Evolutionary conservation across 1,140 invertebrate genomes (phyloP).

Genomic region (Platorchestia sp.): DNA sequence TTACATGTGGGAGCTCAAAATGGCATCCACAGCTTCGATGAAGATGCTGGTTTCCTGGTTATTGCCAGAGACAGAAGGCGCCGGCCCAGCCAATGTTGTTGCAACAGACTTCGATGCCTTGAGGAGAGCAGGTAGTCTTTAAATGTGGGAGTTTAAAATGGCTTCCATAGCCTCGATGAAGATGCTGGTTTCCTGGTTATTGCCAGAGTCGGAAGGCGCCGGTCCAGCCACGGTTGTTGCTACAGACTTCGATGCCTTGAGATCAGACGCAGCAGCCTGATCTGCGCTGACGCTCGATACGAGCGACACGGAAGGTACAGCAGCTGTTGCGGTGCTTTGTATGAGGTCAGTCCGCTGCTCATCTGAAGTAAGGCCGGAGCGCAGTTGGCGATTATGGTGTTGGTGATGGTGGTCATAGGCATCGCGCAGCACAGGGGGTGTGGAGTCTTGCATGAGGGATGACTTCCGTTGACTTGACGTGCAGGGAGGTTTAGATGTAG

Average conservation of each 20-base stretch:
- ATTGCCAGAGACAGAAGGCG: constrained; percentile 58
- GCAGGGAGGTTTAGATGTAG: not conserved
- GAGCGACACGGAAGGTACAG: constrained; percentile 43
- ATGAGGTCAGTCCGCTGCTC: not conserved
- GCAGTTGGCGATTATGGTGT: not conserved
- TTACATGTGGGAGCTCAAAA: constrained; percentile 66
- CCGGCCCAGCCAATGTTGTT: not conserved
- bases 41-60: constrained; percentile 67
- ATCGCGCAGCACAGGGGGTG: not conserved
- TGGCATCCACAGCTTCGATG: constrained; percentile 67
- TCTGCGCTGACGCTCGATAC: constrained; percentile 36
- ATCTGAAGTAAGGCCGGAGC: not conserved
- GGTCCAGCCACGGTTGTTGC: not conserved
- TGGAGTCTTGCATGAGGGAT: not conserved
- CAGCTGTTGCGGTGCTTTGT: not conserved
- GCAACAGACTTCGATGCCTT: constrained; percentile 58
- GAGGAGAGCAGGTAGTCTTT: too few species aligned
- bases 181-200: constrained; percentile 67
- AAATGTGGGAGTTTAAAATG: constrained; percentile 66
- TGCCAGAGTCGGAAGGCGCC: constrained; percentile 58
- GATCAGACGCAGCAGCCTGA: not conserved
- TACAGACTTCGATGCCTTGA: constrained; percentile 48
- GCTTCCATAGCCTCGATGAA: constrained; percentile 67
- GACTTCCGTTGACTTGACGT: not conserved
- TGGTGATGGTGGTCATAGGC: not conserved